Conservation (phyloP, 2,888 invertebrate genomes). For the Meiosimyza platycephala region DNA sequence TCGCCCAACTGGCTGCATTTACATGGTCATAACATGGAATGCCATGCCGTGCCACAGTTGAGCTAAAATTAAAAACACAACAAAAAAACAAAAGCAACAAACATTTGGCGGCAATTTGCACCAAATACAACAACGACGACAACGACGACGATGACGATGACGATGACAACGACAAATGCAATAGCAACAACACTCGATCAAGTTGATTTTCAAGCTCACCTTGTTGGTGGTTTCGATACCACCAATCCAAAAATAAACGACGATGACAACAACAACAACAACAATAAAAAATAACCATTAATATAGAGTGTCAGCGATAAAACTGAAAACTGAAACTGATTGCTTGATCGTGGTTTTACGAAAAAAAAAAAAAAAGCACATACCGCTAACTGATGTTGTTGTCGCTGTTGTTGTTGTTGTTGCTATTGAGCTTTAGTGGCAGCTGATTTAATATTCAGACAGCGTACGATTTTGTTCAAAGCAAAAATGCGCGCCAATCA, state of each 20-base stretch:
- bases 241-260: slow-evolving; percentile 15
- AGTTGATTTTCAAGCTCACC: slow-evolving; percentile 43
- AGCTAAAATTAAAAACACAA: slow-evolving; percentile 40
- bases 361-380: background rate
- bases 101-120: slow-evolving; percentile 34
- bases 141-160: background rate
- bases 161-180: background rate
- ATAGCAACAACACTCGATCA: slow-evolving; percentile 34
- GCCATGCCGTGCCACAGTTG: background rate
- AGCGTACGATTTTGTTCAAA: slow-evolving; percentile 27
- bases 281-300: background rate
- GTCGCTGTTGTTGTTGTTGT: slow-evolving; percentile 11
- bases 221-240: slow-evolving; percentile 29
- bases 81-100: background rate
- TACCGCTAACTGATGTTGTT: slow-evolving; percentile 5
- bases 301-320: slow-evolving; percentile 10
- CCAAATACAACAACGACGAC: slow-evolving; percentile 19
- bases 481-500: slow-evolving; percentile 25
- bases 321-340: slow-evolving; percentile 30
- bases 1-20: slow-evolving; percentile 42
- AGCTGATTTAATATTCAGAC: slow-evolving; percentile 37
- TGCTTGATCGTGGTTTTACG: slow-evolving; percentile 1
- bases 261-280: background rate
- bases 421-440: background rate
- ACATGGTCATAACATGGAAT: slow-evolving; percentile 16